A percentile compares a stretch with the other conserved stretches of the same genome.
Conservation (phyloP, 2,888 invertebrate species). For the Sinhomidia bicolor region DNA sequence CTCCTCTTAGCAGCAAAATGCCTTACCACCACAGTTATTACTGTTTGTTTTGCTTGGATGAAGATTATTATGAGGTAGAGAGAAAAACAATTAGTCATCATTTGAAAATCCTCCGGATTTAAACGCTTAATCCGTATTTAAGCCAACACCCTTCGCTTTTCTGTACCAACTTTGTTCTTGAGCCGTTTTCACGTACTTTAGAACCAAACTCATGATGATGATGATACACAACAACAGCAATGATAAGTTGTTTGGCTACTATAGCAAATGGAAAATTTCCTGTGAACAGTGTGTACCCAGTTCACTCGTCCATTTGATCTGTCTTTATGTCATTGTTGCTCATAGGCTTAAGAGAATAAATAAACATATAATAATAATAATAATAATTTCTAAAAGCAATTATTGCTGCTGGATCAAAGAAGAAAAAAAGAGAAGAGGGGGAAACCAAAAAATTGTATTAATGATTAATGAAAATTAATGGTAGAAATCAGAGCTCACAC, state of each 20-base stretch:
- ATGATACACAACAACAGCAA: too few relatives aligned
- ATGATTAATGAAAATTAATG: conserved; percentile 45
- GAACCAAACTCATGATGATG: too few relatives aligned
- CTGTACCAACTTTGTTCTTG: too few relatives aligned
- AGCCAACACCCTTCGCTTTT: background rate
- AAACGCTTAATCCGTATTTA: conserved; percentile 19
- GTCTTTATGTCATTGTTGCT: background rate
- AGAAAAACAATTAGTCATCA: conserved; percentile 47
- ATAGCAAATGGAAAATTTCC: background rate
- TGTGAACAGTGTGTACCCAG: background rate
- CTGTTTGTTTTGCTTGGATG: background rate
- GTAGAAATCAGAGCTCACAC: background rate
- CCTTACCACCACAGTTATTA: too few relatives aligned
- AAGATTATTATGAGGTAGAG: background rate
- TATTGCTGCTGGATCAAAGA: background rate
- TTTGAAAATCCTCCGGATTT: conserved; percentile 31
- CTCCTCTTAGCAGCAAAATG: too few relatives aligned
- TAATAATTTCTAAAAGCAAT: background rate
- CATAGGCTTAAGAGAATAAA: too few relatives aligned
- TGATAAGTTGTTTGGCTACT: background rate
- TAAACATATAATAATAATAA: too few relatives aligned
- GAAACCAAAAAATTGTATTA: background rate
- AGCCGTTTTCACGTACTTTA: too few relatives aligned
- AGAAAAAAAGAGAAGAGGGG: background rate
- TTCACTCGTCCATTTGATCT: background rate